phyloP scores from a whole-genome alignment of 2,888 invertebrate genomes.

The Chloroclystis v-ata region DNA sequence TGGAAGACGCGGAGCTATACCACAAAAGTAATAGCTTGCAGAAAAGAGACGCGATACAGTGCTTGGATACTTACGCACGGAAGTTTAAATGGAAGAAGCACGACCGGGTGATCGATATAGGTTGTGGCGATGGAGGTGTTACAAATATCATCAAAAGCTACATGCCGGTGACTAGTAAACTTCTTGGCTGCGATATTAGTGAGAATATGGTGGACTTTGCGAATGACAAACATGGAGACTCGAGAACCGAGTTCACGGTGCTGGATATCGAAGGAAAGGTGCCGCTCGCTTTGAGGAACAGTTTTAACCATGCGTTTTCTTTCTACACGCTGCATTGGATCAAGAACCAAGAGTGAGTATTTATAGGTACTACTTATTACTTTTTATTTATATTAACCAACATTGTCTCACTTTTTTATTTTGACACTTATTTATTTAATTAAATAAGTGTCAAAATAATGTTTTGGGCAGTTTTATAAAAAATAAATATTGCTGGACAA shows the following conservation, averaged over 20 bases:
- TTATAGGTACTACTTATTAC: too few relatives aligned
- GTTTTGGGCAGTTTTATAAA: too few relatives aligned
- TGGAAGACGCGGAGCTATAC: constrained; percentile 83
- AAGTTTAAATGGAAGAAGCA: constrained; percentile 77
- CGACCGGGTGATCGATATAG: constrained; percentile 81
- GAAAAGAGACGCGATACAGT: constrained; percentile 74
- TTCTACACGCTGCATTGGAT: constrained; percentile 91
- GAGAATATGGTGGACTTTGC: constrained; percentile 84
- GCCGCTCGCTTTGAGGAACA: constrained; percentile 61
- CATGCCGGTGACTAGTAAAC: constrained; percentile 69
- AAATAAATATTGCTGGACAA: too few relatives aligned
- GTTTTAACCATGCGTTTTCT: constrained; percentile 84
- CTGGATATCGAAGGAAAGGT: constrained; percentile 79
- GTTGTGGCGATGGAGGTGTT: constrained; percentile 86
- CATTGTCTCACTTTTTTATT: too few relatives aligned
- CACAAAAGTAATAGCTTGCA: constrained; percentile 83
- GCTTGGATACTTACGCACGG: constrained; percentile 80
- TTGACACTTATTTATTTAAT: too few relatives aligned
- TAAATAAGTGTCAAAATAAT: too few relatives aligned
- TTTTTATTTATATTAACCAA: too few relatives aligned
- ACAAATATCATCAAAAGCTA: constrained; percentile 79
- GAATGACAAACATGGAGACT: constrained; percentile 66
- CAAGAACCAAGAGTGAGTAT: constrained; percentile 81
- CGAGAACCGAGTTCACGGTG: constrained; percentile 64
- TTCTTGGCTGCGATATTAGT: constrained; percentile 84